Evolutionary conservation across 2,888 invertebrate species (phyloP).

Genomic region (Ephialtes manifestator): DNA sequence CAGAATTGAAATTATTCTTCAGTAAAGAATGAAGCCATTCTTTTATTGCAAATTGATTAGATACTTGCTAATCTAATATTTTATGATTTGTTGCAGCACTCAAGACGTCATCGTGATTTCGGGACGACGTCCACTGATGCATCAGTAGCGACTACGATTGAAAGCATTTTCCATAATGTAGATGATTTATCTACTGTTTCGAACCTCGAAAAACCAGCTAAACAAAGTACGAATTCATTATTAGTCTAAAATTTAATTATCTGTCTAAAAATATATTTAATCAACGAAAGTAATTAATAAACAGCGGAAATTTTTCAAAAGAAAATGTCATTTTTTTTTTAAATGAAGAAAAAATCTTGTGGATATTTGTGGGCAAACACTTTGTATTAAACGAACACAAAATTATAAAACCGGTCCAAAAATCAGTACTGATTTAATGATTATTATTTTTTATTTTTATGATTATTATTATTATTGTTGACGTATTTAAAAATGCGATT

Average conservation of each 20-base stretch:
- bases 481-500: too few relatives aligned
- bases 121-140: constrained; percentile 64
- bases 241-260: too few relatives aligned
- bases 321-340: too few relatives aligned
- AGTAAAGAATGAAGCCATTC: neutral
- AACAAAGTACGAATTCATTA: constrained; percentile 19
- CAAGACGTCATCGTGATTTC: constrained; percentile 79
- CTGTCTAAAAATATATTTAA: neutral
- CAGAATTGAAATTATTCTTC: too few relatives aligned
- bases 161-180: constrained; percentile 57
- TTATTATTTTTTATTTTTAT: too few relatives aligned
- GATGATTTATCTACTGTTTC: constrained; percentile 55
- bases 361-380: too few relatives aligned
- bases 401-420: too few relatives aligned
- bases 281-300: neutral
- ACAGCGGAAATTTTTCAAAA: too few relatives aligned
- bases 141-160: constrained; percentile 53
- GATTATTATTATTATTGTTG: too few relatives aligned
- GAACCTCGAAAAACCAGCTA: constrained; percentile 46
- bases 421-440: too few relatives aligned
- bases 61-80: neutral
- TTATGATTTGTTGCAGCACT: constrained; percentile 78
- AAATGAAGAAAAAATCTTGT: too few relatives aligned
- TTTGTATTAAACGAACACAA: too few relatives aligned
- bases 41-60: neutral